Conservation (phyloP, 2,797 vertebrate genomes). For the Momotus momota region DNA sequence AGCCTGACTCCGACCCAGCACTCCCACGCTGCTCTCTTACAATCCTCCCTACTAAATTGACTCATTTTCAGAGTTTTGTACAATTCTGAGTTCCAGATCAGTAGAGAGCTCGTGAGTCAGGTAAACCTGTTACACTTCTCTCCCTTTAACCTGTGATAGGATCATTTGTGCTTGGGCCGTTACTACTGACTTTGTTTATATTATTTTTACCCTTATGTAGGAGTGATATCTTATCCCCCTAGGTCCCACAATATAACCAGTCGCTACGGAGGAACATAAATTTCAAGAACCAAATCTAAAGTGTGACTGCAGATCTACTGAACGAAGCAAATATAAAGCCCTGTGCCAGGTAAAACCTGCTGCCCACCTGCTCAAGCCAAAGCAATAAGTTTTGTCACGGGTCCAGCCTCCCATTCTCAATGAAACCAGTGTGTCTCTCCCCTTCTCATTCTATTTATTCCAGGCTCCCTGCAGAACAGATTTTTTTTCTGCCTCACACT, state of each 20-base stretch:
- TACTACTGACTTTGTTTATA: not conserved
- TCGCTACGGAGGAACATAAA: not conserved
- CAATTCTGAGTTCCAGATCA: slow-evolving; percentile 21
- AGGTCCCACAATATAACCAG: not conserved
- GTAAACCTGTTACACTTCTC: not conserved
- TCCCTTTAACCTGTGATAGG: not conserved
- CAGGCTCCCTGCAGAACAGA: not conserved
- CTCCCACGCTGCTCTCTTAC: not conserved
- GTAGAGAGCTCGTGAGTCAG: not conserved
- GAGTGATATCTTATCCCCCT: not conserved
- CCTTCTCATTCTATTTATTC: not conserved
- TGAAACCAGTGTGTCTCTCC: not conserved
- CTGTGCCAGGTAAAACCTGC: not conserved
- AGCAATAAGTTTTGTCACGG: not conserved
- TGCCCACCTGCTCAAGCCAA: not conserved
- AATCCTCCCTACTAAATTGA: not conserved
- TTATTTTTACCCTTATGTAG: not conserved
- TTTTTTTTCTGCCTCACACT: not conserved
- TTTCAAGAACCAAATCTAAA: not conserved
- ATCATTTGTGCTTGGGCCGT: not conserved
- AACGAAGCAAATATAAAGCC: not conserved
- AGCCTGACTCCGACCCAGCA: not conserved
- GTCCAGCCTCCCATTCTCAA: not conserved
- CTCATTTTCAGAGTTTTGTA: slow-evolving; percentile 2
- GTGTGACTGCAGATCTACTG: not conserved